Base-by-base conservation (phyloP, 2,888 invertebrate species). In the Bellardia bayeri region DNA sequence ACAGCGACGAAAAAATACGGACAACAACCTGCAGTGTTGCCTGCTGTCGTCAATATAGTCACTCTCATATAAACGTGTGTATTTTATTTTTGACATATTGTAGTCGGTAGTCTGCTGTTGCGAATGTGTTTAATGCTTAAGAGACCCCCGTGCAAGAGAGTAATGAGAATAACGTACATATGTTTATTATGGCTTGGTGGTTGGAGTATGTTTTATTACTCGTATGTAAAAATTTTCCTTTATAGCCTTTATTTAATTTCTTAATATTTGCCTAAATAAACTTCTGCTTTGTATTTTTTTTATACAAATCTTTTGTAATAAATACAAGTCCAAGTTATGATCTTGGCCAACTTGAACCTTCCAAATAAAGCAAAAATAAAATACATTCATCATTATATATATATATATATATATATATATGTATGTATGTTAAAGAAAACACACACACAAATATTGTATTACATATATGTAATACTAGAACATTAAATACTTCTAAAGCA, bases 191-290 rank as follows among this genome's bases (percentile, higher is more conserved):
- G 45, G 45, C 58, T 51, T 58, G 14, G n/a, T 14, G 54, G 37
- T 30, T 16, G 0, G 49, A 13, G 1, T 42, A 9, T 45, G 3
- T 42, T 58, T 40, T 40, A 42, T 42, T 42, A 42, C 42, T 42
- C 42, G 7, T 42, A 42, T 9, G 23, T 23, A 23, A 23, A 23
- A 23, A 42, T 42, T 42, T 42, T 23, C 23, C 23, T 42, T 85
- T 75, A 45, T 45, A 61, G 16, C 51, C 42, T 78, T 23, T 23
- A 23, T 66, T 79, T 86, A 56, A 82, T 78, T 82, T 86, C 78
- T 85, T 81, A 76, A 66, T 66, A 76, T 75, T 81, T 76, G 76
- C 54, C 49, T 42, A 61, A 40, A 51, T 9, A 42, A 42, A 49
- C 58, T 68, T 45, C 7, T 30, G 33, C 66, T 37, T 51, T 61